Base-by-base conservation (phyloP, 1,140 invertebrate species). In the Spodoptera frugiperda region DNA sequence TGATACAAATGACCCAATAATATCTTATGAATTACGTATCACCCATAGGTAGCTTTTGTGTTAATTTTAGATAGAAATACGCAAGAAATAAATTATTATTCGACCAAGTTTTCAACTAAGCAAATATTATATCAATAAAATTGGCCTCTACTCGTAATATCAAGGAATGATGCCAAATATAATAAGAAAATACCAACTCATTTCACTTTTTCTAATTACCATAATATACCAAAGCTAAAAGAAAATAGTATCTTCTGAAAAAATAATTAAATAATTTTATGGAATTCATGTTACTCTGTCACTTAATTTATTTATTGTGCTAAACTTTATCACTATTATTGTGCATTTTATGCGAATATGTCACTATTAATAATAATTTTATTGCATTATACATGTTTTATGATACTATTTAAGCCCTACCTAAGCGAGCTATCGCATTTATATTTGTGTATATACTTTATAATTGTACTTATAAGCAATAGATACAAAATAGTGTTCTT, bases 321-420 rank as follows among this genome's bases (percentile, higher is more conserved):
- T 71, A 44, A 71, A 44, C 8, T 21, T 72, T 44, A 72, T 39
- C 5, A 39, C 14, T 61, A 25, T 49, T 25, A 46, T 19, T 21
- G 68, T 72, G 68, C 68, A 72, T 72, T 72, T 72, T 8, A 72
- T 72, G 68, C 68, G 68, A 57, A 55, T 1, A 44, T 25, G n/a
- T 55, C 25, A 25, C 5, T 54, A 70, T 39, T 39, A 30, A 17
- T 67, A 49, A 39, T 39, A 39, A 9, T 39, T 25, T 68, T 68
- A 67, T 67, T 49, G 63, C 63, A 49, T 25, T n/a, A 19, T 67
- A n/a, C 25, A 68, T 39, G 9, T 39, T 6, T 39, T 39, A 39
- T 10, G n/a, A 53, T 33, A 17, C 14, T 9, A 59, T 39, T 12
- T 21, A 68, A 68, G 65, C 65, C 65, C 25, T 68, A 33, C 48